Percentiles rank a stretch among this genome's conserved stretches.
phyloP scores from a whole-genome alignment of 2,888 invertebrate genomes.

The Dusona sp. region DNA sequence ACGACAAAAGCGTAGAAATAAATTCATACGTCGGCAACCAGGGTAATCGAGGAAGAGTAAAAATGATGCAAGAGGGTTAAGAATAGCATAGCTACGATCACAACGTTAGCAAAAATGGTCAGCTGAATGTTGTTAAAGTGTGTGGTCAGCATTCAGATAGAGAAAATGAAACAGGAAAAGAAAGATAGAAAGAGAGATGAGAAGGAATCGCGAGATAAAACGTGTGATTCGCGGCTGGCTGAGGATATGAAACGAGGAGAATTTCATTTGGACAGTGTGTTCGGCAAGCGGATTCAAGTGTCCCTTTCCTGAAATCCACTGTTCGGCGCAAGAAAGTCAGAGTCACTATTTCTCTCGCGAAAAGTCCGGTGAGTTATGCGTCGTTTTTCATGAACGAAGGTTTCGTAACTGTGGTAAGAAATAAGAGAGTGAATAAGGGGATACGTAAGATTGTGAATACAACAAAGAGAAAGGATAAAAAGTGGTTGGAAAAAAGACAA shows the following conservation, averaged over 20 bases:
- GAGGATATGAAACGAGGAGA: constrained; percentile 59
- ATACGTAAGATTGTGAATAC: not conserved
- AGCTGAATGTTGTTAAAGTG: constrained; percentile 12
- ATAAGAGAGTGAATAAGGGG: not conserved
- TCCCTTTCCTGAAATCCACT: constrained; percentile 18
- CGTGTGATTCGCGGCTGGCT: constrained; percentile 44
- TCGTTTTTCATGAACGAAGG: constrained; percentile 58
- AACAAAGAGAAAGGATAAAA: constrained; percentile 5
- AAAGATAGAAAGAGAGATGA: not conserved
- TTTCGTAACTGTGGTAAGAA: not conserved
- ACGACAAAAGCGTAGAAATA: not conserved
- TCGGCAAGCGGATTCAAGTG: constrained; percentile 31
- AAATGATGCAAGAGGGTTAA: not conserved
- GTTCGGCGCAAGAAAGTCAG: constrained; percentile 10
- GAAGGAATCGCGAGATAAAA: constrained; percentile 15
- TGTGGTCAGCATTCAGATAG: constrained; percentile 46
- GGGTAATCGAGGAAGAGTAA: constrained; percentile 18
- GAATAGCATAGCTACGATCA: constrained; percentile 15
- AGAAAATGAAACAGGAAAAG: not conserved
- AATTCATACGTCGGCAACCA: constrained; percentile 21
- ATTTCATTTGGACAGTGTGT: constrained; percentile 62
- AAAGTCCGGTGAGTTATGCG: constrained; percentile 54
- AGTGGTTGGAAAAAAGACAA: not conserved
- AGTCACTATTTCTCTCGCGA: constrained; percentile 47
- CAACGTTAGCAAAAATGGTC: constrained; percentile 48